Evolutionary conservation across 2,888 invertebrate species (phyloP), one percentile per base, ranked within the genome.

Genomic region (Meiosimyza platycephala): DNA sequence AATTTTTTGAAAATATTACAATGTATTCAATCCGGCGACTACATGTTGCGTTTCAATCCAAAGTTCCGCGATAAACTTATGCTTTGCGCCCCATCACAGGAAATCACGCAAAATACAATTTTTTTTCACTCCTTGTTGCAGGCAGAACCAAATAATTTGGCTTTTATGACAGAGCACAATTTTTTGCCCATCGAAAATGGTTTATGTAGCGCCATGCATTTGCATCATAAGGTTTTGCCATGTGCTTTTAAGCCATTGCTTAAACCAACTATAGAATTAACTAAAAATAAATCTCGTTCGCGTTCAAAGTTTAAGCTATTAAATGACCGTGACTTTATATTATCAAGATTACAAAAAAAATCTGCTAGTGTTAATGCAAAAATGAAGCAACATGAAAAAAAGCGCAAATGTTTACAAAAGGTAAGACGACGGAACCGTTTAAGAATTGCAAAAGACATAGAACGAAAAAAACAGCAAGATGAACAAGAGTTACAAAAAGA

Each of bases 31-130:
- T 50, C 70, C 0, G 85, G 85, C 0, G 78, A 81, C 6, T 85
- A 84, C 72, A 67, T 85, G 18, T 67, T 85, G 18, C 82, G 85
- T 1, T 80, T 77, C 65, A 80, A 80, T 52, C 57, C 76, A n/a
- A 84, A 82, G 59, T 81, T 78, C 57, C 77, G 72, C 3, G 82
- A 85, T 5, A 82, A 82, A 50, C 75, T 86, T 1, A 68, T 85
- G 60, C 75, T 85, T 0, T 84, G 85, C n/a, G 73, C 72, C 1
- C 79, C 81, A 3, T 74, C 80, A 0, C 28, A 64, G 18, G 80
- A 79, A 15, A 68, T 75, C 1, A 76, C 80, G 0, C 51, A 78
- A 7, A 79, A 82, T 16, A 78, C 81, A 3, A 75, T 85, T 9
- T 74, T 72, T 6, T 55, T 85, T 16, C 76, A 80, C 40, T 73